Conservation (phyloP, 2,888 invertebrate genomes). For the Hydraecia micacea region DNA sequence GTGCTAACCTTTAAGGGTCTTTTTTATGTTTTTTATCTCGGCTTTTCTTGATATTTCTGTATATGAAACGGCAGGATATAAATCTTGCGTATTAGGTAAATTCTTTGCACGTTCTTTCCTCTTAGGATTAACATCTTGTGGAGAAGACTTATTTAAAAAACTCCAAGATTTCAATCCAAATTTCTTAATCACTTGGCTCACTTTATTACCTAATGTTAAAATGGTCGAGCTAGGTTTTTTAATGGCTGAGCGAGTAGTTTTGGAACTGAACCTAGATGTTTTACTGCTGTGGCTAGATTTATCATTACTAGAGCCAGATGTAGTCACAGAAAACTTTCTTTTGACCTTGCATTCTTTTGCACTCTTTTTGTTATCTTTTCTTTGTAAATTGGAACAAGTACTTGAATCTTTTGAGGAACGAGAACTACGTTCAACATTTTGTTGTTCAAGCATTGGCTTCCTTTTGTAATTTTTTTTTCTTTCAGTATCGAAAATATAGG, state of each 20-base stretch:
- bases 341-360: neutral
- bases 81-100: slow-evolving; percentile 12
- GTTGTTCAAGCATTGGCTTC: neutral
- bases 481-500: neutral
- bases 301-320: slow-evolving; percentile 21
- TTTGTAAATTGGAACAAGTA: neutral
- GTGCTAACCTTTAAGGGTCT: slow-evolving; percentile 33
- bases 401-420: slow-evolving; percentile 6
- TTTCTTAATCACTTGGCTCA: slow-evolving; percentile 16
- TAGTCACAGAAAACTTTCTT: neutral
- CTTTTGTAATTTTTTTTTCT: neutral
- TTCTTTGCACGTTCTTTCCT: neutral
- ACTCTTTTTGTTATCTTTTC: neutral
- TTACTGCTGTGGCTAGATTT: neutral
- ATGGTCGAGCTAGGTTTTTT: slow-evolving; percentile 16
- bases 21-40: slow-evolving; percentile 19
- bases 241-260: neutral
- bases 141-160: slow-evolving; percentile 32
- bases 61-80: slow-evolving; percentile 1
- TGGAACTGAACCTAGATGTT: neutral
- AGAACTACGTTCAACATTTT: slow-evolving; percentile 4
- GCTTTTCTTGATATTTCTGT: neutral
- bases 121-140: neutral
- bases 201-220: slow-evolving; percentile 26
- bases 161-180: slow-evolving; percentile 28